Evolutionary conservation across 2,797 vertebrate genomes (phyloP).

Genomic region (Ceryle rudis): DNA sequence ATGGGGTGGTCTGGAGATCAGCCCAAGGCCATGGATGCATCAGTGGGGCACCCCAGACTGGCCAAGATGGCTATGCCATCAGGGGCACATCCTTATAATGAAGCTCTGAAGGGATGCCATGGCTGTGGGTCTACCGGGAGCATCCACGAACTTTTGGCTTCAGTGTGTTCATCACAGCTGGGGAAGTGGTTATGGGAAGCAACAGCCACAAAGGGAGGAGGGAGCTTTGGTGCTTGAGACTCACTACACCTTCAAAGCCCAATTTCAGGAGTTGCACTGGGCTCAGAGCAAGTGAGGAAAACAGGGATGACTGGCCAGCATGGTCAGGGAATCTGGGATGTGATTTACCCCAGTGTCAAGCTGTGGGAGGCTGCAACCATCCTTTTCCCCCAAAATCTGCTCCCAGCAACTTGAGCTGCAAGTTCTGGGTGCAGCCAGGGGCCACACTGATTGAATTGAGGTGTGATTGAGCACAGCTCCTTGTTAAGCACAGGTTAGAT

Average conservation of each 20-base stretch:
- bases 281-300: background rate
- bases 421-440: rapidly evolving
- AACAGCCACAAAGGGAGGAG: background rate
- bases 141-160: background rate
- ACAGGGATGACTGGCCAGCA: background rate
- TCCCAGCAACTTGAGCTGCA: background rate
- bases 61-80: background rate
- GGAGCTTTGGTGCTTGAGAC: background rate
- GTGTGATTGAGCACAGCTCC: background rate
- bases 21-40: rapidly evolving
- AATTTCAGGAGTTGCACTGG: background rate
- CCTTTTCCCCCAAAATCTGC: background rate
- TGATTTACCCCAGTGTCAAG: background rate
- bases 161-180: rapidly evolving
- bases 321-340: background rate
- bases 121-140: background rate
- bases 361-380: background rate
- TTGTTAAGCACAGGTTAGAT: background rate
- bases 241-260: background rate
- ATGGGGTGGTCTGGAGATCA: background rate
- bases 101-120: background rate
- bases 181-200: background rate
- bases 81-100: background rate
- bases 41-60: rapidly evolving
- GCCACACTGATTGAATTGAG: background rate